Conservation (phyloP, 2,113 vertebrate genomes). For the Mionectes macconnelli region DNA sequence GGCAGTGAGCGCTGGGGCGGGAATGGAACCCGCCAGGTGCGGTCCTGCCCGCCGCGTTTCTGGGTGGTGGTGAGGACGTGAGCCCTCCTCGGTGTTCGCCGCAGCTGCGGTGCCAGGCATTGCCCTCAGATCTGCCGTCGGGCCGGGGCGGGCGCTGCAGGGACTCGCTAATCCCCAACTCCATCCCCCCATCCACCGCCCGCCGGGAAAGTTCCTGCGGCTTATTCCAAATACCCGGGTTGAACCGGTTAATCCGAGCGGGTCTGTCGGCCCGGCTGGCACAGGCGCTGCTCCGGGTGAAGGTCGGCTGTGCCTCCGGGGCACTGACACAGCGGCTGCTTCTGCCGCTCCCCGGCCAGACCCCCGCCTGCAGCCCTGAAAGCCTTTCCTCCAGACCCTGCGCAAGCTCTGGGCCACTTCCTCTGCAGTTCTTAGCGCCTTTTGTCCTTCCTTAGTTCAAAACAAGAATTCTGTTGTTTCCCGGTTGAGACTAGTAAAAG, state of each 20-base stretch:
- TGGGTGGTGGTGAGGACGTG: fast-evolving
- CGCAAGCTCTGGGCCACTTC: not conserved
- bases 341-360: not conserved
- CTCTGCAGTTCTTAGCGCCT: not conserved
- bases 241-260: not conserved
- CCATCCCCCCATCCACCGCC: too few relatives aligned
- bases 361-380: not conserved
- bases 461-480: not conserved
- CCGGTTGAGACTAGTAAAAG: not conserved
- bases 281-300: not conserved
- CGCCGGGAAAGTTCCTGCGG: not conserved
- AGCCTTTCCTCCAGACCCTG: not conserved
- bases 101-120: not conserved
- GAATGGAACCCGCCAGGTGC: not conserved
- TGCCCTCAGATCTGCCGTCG: not conserved
- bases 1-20: not conserved
- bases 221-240: not conserved
- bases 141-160: not conserved
- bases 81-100: not conserved
- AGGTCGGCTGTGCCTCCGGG: not conserved
- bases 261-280: not conserved
- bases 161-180: not conserved
- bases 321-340: not conserved
- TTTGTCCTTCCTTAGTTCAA: not conserved
- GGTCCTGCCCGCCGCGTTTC: fast-evolving